Percentiles rank a stretch among this genome's conserved stretches.
Evolutionary conservation across 2,797 vertebrate genomes (phyloP).

Genomic region (Salmo trutta): DNA sequence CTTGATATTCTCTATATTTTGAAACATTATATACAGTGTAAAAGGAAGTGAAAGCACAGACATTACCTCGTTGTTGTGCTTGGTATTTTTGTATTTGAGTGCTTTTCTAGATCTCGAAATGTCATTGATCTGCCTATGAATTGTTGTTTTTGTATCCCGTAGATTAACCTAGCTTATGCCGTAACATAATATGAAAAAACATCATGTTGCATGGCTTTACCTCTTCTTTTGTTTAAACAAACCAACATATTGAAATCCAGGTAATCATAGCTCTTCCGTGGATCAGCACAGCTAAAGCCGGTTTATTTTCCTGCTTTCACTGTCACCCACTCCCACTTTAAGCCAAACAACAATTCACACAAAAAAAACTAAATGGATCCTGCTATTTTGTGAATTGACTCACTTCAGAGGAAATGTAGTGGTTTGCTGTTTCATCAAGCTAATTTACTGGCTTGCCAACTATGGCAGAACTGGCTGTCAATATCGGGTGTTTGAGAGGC

Average conservation of each 20-base stretch:
- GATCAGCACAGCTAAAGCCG: slow-evolving; percentile 22
- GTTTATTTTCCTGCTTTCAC: neutral
- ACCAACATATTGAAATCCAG: slow-evolving; percentile 33
- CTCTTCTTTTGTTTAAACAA: slow-evolving; percentile 25
- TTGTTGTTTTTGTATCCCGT: neutral
- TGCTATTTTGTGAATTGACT: slow-evolving; percentile 16
- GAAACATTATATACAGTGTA: neutral
- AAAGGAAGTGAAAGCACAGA: neutral
- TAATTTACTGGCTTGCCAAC: neutral
- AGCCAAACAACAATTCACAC: slow-evolving; percentile 28
- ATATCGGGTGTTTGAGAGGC: too few relatives aligned
- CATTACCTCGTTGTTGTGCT: neutral
- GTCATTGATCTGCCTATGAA: neutral
- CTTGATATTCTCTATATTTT: neutral
- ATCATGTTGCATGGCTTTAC: slow-evolving; percentile 21
- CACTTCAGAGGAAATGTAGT: slow-evolving; percentile 11
- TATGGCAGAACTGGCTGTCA: neutral
- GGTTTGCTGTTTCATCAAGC: neutral
- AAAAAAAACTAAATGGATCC: neutral
- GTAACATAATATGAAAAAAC: slow-evolving; percentile 26
- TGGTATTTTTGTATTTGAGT: neutral
- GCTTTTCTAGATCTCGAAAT: neutral
- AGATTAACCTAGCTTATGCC: neutral
- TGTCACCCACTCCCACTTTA: slow-evolving; percentile 19
- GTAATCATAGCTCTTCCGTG: slow-evolving; percentile 42